Evolutionary conservation across 2,888 invertebrate genomes (phyloP).

Genomic region (Candidula unifasciata): DNA sequence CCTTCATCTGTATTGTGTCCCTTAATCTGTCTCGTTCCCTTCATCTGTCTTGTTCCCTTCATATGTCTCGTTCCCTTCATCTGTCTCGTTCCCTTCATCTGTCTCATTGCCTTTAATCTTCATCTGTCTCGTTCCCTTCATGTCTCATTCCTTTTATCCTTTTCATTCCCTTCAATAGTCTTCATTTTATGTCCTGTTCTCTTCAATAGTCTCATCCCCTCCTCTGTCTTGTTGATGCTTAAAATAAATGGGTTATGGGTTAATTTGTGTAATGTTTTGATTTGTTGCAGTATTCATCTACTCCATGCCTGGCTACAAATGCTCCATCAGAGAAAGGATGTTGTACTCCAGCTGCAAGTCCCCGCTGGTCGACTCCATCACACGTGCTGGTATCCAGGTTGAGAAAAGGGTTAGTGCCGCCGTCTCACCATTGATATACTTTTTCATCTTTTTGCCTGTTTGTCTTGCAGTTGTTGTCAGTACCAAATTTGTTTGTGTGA

Average conservation of each 20-base stretch:
- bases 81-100: too few relatives aligned
- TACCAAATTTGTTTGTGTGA: too few relatives aligned
- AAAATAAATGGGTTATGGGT: not conserved
- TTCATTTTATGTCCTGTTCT: not conserved
- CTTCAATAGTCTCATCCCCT: not conserved
- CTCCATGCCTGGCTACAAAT: slow-evolving; percentile 97
- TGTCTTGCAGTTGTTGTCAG: too few relatives aligned
- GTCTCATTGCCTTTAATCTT: too few relatives aligned
- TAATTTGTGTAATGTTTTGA: too few relatives aligned
- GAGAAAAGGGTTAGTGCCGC: slow-evolving; percentile 86
- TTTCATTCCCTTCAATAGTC: not conserved
- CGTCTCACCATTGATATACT: too few relatives aligned
- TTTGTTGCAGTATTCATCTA: slow-evolving; percentile 91
- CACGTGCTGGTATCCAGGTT: slow-evolving; percentile 87
- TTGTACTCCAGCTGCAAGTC: slow-evolving; percentile 97
- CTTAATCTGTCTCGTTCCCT: too few relatives aligned
- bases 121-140: too few relatives aligned
- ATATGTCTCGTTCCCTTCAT: too few relatives aligned
- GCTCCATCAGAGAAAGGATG: slow-evolving; percentile 98
- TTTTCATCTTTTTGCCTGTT: too few relatives aligned
- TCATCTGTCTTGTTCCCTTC: too few relatives aligned
- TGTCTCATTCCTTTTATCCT: not conserved
- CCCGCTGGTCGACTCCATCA: slow-evolving; percentile 90
- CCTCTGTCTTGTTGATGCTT: not conserved
- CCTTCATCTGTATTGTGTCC: too few relatives aligned